These are phyloP conservation scores for Nebria ingens DNA, from an alignment of 1,140 invertebrate genomes.

Conservation along the genomic window DNA sequence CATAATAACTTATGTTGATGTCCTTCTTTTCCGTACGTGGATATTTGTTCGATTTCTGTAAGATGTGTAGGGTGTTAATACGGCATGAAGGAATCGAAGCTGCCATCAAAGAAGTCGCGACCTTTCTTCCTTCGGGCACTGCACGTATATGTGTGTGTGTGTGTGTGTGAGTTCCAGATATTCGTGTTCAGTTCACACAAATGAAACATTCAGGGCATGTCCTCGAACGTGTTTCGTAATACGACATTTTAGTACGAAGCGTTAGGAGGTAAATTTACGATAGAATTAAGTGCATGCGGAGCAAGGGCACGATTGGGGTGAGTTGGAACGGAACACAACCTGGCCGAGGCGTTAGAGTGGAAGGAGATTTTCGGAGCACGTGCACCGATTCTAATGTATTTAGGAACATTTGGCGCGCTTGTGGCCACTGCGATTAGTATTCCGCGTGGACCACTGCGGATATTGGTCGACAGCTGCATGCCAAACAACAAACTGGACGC, in stretches of 20 bases:
- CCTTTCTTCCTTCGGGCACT: neutral
- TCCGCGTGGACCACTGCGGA: neutral
- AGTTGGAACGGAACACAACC: neutral
- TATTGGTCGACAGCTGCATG: conserved; percentile 5
- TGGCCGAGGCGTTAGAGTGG: neutral
- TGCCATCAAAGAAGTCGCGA: too few relatives aligned
- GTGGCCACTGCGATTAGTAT: neutral
- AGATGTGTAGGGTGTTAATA: too few relatives aligned
- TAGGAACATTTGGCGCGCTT: conserved; percentile 5
- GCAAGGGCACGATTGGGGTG: neutral
- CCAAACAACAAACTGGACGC: conserved; percentile 8
- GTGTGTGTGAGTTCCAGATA: neutral
- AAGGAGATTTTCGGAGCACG: conserved; percentile 4
- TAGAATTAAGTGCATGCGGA: conserved; percentile 1
- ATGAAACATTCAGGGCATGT: conserved; percentile 6
- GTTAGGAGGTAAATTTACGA: conserved; percentile 9
- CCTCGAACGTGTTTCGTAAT: conserved; percentile 6
- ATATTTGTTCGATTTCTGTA: too few relatives aligned
- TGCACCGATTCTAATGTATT: conserved; percentile 9
- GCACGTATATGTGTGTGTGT: neutral
- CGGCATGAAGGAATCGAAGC: too few relatives aligned
- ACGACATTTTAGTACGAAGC: conserved; percentile 6
- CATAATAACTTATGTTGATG: too few relatives aligned
- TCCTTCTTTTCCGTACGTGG: too few relatives aligned
- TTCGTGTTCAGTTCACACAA: neutral